phyloP scores from a whole-genome alignment of 2,113 vertebrate species.

The Boleophthalmus pectinirostris region DNA sequence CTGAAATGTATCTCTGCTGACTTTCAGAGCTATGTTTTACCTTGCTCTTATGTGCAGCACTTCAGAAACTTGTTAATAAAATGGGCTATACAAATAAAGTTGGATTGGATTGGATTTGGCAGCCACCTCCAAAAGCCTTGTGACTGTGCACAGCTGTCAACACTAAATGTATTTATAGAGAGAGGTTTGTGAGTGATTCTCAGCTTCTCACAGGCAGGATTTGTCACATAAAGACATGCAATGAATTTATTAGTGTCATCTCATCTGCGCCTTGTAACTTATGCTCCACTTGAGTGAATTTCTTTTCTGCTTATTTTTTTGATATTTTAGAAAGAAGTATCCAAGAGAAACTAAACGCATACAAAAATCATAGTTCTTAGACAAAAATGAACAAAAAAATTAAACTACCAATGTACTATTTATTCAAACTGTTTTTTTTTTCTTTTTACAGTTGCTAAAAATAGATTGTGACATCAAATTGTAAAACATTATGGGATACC shows the following conservation, averaged over 20 bases:
- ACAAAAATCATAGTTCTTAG: neutral
- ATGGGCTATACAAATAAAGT: too few relatives aligned
- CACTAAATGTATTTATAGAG: neutral
- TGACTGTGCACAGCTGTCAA: neutral
- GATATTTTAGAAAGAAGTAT: neutral
- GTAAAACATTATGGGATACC: too few relatives aligned
- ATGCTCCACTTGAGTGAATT: neutral
- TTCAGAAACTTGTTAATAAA: too few relatives aligned
- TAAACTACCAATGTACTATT: too few relatives aligned
- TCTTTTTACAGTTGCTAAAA: too few relatives aligned
- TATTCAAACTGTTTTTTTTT: too few relatives aligned
- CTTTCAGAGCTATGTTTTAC: too few relatives aligned
- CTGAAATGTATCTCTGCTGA: too few relatives aligned
- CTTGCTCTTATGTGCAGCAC: too few relatives aligned
- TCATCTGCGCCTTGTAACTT: slow-evolving; percentile 4
- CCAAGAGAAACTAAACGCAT: neutral
- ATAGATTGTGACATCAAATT: too few relatives aligned
- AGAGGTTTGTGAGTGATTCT: neutral
- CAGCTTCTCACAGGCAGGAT: neutral
- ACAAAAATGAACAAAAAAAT: too few relatives aligned
- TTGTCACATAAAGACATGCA: slow-evolving; percentile 13
- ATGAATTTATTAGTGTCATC: slow-evolving; percentile 8
- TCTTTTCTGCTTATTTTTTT: neutral
- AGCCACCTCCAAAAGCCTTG: neutral
- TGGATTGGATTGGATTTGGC: too few relatives aligned